Percentiles rank a stretch among this genome's conserved stretches.
These are phyloP conservation scores for Pantala flavescens DNA, from an alignment of 1,140 invertebrate species.

Conservation along the genomic window DNA sequence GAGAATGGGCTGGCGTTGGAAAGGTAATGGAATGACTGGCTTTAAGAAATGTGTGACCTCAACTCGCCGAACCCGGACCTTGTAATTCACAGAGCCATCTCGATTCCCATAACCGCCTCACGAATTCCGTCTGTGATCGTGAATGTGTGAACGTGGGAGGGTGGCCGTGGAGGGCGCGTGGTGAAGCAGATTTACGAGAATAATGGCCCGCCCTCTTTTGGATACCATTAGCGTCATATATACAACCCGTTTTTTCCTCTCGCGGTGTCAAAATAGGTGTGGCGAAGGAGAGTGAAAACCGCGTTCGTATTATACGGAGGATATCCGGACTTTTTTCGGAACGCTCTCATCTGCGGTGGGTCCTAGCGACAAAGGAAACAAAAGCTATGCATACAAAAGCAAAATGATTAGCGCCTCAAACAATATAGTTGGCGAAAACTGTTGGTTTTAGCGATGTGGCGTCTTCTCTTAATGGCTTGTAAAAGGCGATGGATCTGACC, in stretches of 20 bases:
- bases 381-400: no score
- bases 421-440: no score
- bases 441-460: no score
- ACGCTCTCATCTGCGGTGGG: no score
- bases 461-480: no score
- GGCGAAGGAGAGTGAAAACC: not conserved
- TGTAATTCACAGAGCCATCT: not conserved
- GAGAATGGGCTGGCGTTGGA: no score
- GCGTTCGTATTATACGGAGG: not conserved
- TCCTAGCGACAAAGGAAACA: no score
- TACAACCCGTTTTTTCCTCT: not conserved
- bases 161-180: not conserved
- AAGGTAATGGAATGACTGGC: no score
- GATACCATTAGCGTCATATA: not conserved
- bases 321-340: no score
- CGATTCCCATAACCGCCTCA: not conserved
- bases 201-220: not conserved
- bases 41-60: no score
- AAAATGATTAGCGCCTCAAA: no score
- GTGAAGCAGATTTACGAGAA: not conserved
- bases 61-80: not conserved
- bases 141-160: slow-evolving; percentile 7
- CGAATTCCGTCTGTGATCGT: not conserved
- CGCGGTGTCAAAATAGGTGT: not conserved
- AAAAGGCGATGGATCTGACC: no score